Evolutionary conservation across 2,113 vertebrate species (phyloP).

Genomic region (Sula dactylatra): DNA sequence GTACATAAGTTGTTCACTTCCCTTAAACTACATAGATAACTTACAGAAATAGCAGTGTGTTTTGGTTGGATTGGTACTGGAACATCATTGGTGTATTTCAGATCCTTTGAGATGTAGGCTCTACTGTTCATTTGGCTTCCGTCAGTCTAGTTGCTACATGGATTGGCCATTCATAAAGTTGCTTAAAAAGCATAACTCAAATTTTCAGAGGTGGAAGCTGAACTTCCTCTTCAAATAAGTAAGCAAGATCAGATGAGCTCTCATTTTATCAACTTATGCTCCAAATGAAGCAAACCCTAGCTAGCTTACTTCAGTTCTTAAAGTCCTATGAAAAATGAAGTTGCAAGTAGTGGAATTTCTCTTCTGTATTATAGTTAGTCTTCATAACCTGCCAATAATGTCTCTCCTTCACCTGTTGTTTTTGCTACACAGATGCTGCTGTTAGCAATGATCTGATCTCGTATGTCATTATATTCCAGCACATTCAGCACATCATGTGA

Average conservation of each 20-base stretch:
- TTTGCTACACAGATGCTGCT: conserved; percentile 22
- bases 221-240: background rate
- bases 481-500: conserved; percentile 3
- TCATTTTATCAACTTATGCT: background rate
- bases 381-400: background rate
- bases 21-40: background rate
- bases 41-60: background rate
- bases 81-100: background rate
- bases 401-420: background rate
- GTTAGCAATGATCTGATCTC: conserved; percentile 17
- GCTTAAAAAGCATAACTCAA: background rate
- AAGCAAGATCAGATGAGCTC: background rate
- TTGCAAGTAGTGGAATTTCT: background rate
- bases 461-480: background rate
- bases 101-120: background rate
- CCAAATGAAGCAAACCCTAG: background rate
- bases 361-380: background rate
- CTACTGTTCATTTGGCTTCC: background rate
- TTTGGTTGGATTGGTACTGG: background rate
- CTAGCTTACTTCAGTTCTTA: background rate
- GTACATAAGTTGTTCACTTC: background rate
- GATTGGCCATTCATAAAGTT: background rate
- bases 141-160: background rate
- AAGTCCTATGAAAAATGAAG: background rate
- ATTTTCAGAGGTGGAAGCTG: background rate